A percentile compares a stretch with the other conserved stretches of the same genome.
These are phyloP conservation scores for Aethes cnicana DNA, from an alignment of 2,888 invertebrate species.

Conservation along the genomic window DNA sequence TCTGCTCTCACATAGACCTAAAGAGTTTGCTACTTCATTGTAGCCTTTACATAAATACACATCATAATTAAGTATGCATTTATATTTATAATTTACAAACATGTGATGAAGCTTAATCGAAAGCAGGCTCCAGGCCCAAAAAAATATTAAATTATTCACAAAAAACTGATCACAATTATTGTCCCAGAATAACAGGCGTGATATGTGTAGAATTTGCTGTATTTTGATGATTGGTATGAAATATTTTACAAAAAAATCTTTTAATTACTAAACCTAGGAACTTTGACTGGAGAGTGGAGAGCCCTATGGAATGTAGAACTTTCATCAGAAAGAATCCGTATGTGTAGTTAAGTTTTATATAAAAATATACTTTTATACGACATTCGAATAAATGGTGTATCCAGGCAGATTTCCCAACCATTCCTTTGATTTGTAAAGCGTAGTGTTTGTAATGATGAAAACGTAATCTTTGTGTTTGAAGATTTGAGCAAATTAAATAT, in stretches of 20 bases:
- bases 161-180: conserved; percentile 31
- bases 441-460: no score
- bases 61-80: conserved; percentile 33
- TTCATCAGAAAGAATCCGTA: conserved; percentile 39
- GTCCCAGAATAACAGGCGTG: conserved; percentile 16
- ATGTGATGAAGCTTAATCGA: conserved; percentile 34
- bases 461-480: conserved; percentile 1
- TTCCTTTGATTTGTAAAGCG: no score
- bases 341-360: conserved; percentile 35
- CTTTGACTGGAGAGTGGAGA: conserved; percentile 37
- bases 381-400: no score
- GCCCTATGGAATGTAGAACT: conserved; percentile 59
- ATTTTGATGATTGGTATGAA: background rate
- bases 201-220: conserved; percentile 30
- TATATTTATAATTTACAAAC: conserved; percentile 20
- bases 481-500: conserved; percentile 27
- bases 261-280: conserved; percentile 32
- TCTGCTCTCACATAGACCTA: conserved; percentile 53
- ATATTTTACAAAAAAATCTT: conserved; percentile 2
- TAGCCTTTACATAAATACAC: conserved; percentile 40
- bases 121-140: conserved; percentile 39
- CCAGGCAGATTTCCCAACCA: no score
- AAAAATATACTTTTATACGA: no score
- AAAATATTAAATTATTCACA: conserved; percentile 31
- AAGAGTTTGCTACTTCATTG: conserved; percentile 50